phyloP scores from a whole-genome alignment of 2,888 invertebrate species.

The Drosophila greeni region DNA sequence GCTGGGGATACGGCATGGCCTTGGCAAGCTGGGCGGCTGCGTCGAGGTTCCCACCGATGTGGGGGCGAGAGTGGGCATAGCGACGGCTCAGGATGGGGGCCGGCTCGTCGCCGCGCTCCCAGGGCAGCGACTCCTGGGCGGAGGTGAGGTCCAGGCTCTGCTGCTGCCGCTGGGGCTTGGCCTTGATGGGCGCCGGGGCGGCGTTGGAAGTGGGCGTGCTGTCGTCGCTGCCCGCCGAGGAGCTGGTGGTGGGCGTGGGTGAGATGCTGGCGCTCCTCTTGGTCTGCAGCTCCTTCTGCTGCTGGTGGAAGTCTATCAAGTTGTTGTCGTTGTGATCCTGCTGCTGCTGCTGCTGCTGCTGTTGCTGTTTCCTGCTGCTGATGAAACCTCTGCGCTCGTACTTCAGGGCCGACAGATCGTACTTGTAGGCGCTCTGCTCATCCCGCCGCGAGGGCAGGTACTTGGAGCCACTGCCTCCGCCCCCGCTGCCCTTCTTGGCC shows the following conservation, averaged over 20 bases:
- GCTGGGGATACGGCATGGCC: conserved; percentile 76
- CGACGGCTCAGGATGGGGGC: conserved; percentile 78
- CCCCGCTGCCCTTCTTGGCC: conserved; percentile 72
- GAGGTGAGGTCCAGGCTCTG: conserved; percentile 64
- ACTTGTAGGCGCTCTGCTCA: conserved; percentile 78
- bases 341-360: conserved; percentile 48
- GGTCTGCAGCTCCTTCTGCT: conserved; percentile 53
- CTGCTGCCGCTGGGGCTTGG: conserved; percentile 59
- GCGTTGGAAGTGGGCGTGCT: conserved; percentile 50
- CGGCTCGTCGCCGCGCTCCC: conserved; percentile 77
- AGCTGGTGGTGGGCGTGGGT: conserved; percentile 64
- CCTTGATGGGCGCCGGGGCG: conserved; percentile 53
- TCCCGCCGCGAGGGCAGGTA: conserved; percentile 72
- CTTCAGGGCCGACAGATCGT: conserved; percentile 77
- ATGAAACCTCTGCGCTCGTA: conserved; percentile 79
- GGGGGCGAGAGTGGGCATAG: conserved; percentile 77
- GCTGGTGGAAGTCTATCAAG: conserved; percentile 77
- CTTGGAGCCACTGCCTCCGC: conserved; percentile 56
- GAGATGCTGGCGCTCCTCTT: conserved; percentile 66
- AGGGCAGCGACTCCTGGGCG: conserved; percentile 78
- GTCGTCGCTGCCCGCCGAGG: conserved; percentile 67
- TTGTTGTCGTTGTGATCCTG: conserved; percentile 79
- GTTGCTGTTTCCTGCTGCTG: conserved; percentile 72
- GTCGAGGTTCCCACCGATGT: conserved; percentile 73
- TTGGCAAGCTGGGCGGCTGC: conserved; percentile 76